Percentiles rank a stretch among this genome's conserved stretches.
Evolutionary conservation across 2,888 invertebrate species (phyloP).

Genomic region (Eurytoma californica): DNA sequence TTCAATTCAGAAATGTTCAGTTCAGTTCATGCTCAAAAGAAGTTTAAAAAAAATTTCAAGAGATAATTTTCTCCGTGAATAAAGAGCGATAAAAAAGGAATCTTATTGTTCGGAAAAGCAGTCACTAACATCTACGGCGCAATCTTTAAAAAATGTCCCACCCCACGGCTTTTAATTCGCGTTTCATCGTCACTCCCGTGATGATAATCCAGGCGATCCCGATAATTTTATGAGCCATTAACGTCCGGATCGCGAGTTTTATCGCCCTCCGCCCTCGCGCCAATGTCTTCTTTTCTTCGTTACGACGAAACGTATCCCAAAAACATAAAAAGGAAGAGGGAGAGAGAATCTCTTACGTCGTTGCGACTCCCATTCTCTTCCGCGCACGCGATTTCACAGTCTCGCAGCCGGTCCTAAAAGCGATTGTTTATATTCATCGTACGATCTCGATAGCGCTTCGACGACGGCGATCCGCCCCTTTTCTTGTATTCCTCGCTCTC

Average conservation of each 20-base stretch:
- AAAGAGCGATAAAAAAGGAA: background rate
- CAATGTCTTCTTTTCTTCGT: background rate
- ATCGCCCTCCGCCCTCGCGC: background rate
- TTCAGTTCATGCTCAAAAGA: too few relatives aligned
- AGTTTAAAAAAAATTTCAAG: background rate
- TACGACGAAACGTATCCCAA: background rate
- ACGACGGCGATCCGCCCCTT: slow-evolving; percentile 37
- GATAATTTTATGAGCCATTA: slow-evolving; percentile 55
- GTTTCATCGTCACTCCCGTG: background rate
- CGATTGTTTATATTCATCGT: slow-evolving; percentile 50
- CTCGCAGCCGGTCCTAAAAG: slow-evolving; percentile 18
- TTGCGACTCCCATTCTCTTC: slow-evolving; percentile 12
- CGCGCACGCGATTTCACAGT: slow-evolving; percentile 36
- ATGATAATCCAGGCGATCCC: slow-evolving; percentile 30
- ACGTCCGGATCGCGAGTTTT: slow-evolving; percentile 29
- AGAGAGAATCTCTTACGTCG: background rate
- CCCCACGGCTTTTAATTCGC: slow-evolving; percentile 28
- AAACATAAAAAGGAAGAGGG: background rate
- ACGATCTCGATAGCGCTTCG: slow-evolving; percentile 44
- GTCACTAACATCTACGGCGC: background rate
- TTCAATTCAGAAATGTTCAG: too few relatives aligned
- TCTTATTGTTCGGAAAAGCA: background rate
- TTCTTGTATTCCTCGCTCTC: slow-evolving; percentile 16
- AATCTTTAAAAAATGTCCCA: background rate
- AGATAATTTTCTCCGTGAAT: background rate